Conservation (phyloP, 2,113 vertebrate species). For the Festucalex cinctus region DNA sequence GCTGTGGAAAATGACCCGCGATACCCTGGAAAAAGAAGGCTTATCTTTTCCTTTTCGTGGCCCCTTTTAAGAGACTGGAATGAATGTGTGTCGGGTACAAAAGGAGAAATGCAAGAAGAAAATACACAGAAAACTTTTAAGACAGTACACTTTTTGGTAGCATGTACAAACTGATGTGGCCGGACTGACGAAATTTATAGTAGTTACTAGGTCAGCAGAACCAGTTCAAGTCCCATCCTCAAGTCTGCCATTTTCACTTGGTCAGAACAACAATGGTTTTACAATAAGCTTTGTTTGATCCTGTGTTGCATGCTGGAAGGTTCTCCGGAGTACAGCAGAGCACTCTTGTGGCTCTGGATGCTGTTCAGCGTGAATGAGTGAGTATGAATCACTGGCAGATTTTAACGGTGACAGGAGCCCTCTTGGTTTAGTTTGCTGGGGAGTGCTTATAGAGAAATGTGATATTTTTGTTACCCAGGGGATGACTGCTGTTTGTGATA, state of each 20-base stretch:
- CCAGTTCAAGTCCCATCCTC: slow-evolving; percentile 8
- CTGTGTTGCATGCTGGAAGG: slow-evolving; percentile 43
- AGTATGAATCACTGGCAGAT: slow-evolving; percentile 45
- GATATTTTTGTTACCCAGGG: slow-evolving; percentile 39
- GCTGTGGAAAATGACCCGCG: slow-evolving; percentile 1
- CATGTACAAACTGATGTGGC: not conserved
- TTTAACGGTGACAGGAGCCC: slow-evolving; percentile 31
- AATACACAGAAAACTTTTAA: slow-evolving; percentile 8
- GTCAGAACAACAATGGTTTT: slow-evolving; percentile 18
- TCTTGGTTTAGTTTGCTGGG: slow-evolving; percentile 23
- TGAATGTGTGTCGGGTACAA: slow-evolving; percentile 3
- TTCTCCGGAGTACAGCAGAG: slow-evolving; percentile 20
- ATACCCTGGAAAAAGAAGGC: slow-evolving; percentile 12
- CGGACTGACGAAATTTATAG: slow-evolving; percentile 5
- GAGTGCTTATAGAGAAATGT: slow-evolving; percentile 20
- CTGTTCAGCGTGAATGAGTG: slow-evolving; percentile 32
- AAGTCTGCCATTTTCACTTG: slow-evolving; percentile 12
- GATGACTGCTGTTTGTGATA: slow-evolving; percentile 50
- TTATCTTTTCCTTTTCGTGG: not conserved
- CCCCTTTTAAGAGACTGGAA: slow-evolving; percentile 13
- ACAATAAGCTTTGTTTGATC: slow-evolving; percentile 40
- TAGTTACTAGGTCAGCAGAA: slow-evolving; percentile 12
- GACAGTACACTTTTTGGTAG: not conserved
- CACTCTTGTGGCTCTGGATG: slow-evolving; percentile 48
- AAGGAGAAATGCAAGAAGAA: slow-evolving; percentile 10